Percentiles rank a stretch among this genome's conserved stretches.
Evolutionary conservation across 2,113 vertebrate genomes (phyloP).

Genomic region (Hyla sarda): DNA sequence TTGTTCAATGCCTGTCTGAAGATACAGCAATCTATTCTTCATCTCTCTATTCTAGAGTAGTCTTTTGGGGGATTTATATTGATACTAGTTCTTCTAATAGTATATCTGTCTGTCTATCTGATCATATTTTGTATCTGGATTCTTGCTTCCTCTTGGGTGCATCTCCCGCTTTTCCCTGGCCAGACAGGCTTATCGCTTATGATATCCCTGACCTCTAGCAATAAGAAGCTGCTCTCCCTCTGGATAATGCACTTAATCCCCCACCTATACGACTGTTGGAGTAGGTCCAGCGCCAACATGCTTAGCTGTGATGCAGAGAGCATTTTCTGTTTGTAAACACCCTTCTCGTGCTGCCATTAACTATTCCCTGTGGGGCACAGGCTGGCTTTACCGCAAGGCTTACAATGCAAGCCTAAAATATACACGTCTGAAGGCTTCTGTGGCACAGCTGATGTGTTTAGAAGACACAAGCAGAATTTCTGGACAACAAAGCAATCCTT

Average conservation of each 20-base stretch:
- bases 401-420: not conserved
- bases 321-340: conserved; percentile 37
- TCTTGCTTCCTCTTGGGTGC: not conserved
- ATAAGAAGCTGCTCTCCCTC: conserved; percentile 22
- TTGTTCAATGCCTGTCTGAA: not conserved
- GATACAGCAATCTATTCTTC: too few relatives aligned
- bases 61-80: too few relatives aligned
- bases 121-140: not conserved
- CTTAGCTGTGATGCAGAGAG: conserved; percentile 1
- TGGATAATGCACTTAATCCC: conserved; percentile 38
- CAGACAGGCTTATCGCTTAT: conserved; percentile 40
- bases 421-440: not conserved
- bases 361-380: not conserved
- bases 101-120: too few relatives aligned
- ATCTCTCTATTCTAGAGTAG: too few relatives aligned
- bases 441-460: not conserved
- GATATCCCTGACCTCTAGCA: conserved; percentile 52
- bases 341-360: conserved; percentile 15
- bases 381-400: not conserved
- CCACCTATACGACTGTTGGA: conserved; percentile 20
- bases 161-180: too few relatives aligned
- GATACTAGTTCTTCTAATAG: too few relatives aligned
- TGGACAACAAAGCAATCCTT: not conserved
- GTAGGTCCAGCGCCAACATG: conserved; percentile 11
- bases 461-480: not conserved